Percentiles rank a stretch among this genome's conserved stretches.
phyloP scores from a whole-genome alignment of 2,113 vertebrate genomes.

The Morone chrysops region DNA sequence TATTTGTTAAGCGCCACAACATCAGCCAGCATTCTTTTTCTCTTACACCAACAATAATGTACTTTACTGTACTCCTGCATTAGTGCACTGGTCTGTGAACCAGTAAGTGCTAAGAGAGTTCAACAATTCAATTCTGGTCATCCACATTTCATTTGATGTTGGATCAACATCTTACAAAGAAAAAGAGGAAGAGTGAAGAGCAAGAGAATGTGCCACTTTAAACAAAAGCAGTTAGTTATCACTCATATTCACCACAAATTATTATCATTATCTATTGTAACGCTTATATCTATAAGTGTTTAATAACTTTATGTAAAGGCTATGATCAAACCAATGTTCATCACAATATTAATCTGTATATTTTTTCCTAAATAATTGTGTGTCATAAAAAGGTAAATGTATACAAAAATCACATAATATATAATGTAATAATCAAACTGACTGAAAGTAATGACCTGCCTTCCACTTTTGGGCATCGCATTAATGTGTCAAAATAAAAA shows the following conservation, averaged over 20 bases:
- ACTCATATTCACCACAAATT: too few species aligned
- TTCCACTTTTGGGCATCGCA: not conserved
- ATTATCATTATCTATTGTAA: not conserved
- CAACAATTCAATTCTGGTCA: not conserved
- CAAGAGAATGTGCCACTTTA: not conserved
- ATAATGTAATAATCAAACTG: not conserved
- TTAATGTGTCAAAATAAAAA: not conserved
- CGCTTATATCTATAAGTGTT: not conserved
- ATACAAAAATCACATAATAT: not conserved
- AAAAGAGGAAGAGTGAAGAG: not conserved
- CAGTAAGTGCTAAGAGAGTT: not conserved
- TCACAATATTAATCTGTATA: not conserved
- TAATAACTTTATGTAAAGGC: not conserved
- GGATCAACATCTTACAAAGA: not conserved
- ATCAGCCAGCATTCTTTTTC: slow-evolving; percentile 2
- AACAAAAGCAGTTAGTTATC: not conserved
- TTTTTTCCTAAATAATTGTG: not conserved
- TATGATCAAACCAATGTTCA: not conserved
- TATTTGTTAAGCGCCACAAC: slow-evolving; percentile 26
- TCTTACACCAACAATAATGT: not conserved
- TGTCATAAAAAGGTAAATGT: not conserved
- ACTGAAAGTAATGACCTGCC: not conserved
- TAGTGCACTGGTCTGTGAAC: not conserved
- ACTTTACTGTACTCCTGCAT: not conserved
- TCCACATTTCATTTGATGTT: not conserved